Evolutionary conservation across 1,140 invertebrate species (phyloP).

Genomic region (Globodera rostochiensis): DNA sequence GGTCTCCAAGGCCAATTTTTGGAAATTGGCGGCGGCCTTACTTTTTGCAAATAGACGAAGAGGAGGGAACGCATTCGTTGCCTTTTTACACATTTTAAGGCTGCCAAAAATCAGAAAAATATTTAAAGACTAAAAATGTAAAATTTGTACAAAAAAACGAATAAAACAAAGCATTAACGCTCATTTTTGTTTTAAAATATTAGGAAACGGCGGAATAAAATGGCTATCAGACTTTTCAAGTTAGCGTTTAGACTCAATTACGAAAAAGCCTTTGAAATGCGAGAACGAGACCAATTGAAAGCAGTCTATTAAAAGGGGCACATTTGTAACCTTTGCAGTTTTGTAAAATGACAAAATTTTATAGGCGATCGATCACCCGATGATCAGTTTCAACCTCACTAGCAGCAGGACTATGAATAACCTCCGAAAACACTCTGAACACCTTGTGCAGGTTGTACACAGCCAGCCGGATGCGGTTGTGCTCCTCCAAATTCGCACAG

Average conservation of each 20-base stretch:
- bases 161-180: no score
- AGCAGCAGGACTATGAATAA: not conserved
- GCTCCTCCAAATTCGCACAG: not conserved
- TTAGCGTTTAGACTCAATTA: no score
- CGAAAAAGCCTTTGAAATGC: no score
- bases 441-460: constrained; percentile 13
- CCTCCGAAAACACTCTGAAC: not conserved
- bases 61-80: not conserved
- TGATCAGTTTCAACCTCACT: no score
- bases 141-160: no score
- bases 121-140: not conserved
- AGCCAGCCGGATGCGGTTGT: constrained; percentile 7
- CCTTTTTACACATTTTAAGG: not conserved
- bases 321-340: no score
- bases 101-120: not conserved
- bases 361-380: no score
- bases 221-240: no score
- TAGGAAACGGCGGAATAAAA: no score
- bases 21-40: not conserved
- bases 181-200: no score
- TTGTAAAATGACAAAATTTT: not conserved
- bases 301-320: no score
- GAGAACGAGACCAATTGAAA: no score
- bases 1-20: constrained; percentile 1
- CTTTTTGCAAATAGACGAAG: not conserved